Evolutionary conservation across 2,797 vertebrate species (phyloP), one percentile per base, ranked within the genome.

Genomic region (Rhynchonycteris naso): DNA sequence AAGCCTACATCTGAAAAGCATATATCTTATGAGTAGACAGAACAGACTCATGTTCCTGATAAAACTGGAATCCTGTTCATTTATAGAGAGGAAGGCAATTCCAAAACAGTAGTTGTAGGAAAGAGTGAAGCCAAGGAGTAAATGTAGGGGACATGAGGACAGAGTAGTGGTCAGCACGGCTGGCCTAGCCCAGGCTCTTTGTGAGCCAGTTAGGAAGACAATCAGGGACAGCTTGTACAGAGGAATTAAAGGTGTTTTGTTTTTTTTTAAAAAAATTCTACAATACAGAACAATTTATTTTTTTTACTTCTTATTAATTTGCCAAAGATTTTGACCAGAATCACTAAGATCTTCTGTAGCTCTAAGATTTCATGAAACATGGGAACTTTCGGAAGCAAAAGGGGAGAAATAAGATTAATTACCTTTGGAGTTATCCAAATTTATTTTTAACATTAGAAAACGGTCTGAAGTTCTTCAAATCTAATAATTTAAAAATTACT

Each of bases 341-440:
- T 75, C 16, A 56, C 12, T 80, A 92, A 59, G 26, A 14, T 56
- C 52, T 30, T 88, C 58, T 76, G 24, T 43, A 5, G 38, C 14
- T 33, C 21, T 83, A 78, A 56, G 22, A 65, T 88, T 52, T 33
- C 30, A 86, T 63, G 63, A 81, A 71, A 69, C 10, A 52, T 5
- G 5, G 47, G 33, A 65, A 96, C 3, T 2, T 76, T 87, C 79
- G 74, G 18, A 50, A 75, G 63, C 52, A 50, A 93, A 94, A 43
- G 28, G 11, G 30, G n/a, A 65, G 2, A 50, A 72, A 28, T 38
- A 1, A 81, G 30, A 76, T 72, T 74, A 43, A 80, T 21, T 35
- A 43, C 7, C 50, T 82, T 81, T 47, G 1, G 43, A 19, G 9
- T 2, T 66, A 93, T 47, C 1, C 5, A 82, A 33, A 82, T 69